phyloP scores from a whole-genome alignment of 2,113 vertebrate species.

The Percina caprodes region DNA sequence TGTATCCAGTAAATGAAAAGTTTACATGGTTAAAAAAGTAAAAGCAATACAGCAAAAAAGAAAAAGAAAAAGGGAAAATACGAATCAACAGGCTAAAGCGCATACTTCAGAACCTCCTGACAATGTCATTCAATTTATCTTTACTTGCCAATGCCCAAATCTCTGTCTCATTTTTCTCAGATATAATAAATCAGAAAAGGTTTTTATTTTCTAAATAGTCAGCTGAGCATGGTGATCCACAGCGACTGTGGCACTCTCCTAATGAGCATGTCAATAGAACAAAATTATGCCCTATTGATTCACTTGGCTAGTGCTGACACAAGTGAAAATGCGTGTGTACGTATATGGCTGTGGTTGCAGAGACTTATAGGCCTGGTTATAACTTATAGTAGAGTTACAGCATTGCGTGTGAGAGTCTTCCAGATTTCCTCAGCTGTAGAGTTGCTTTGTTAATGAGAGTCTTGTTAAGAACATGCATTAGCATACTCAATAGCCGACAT shows the following conservation, averaged over 20 bases:
- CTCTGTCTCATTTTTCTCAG: neutral
- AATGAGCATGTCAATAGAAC: constrained; percentile 40
- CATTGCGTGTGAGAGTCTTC: neutral
- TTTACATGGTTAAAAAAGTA: neutral
- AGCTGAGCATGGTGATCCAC: neutral
- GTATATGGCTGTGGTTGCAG: constrained; percentile 1
- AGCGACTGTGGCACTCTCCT: constrained; percentile 5
- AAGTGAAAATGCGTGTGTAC: constrained; percentile 33
- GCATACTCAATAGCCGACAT: constrained; percentile 17
- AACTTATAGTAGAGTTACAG: neutral
- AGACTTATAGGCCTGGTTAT: neutral
- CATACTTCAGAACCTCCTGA: neutral
- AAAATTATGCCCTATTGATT: constrained; percentile 54
- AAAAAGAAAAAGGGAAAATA: neutral
- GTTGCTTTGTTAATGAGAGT: constrained; percentile 47
- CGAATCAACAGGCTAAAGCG: neutral
- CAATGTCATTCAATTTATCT: neutral
- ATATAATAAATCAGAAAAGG: neutral
- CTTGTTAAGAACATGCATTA: constrained; percentile 31
- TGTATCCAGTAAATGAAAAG: neutral
- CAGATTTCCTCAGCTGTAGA: constrained; percentile 8
- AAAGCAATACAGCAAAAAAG: neutral
- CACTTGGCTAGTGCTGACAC: constrained; percentile 39
- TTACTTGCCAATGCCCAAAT: neutral
- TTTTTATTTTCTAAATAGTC: constrained; percentile 3